Base-by-base conservation (phyloP, 2,113 vertebrate genomes). In the Callocephalon fimbriatum region DNA sequence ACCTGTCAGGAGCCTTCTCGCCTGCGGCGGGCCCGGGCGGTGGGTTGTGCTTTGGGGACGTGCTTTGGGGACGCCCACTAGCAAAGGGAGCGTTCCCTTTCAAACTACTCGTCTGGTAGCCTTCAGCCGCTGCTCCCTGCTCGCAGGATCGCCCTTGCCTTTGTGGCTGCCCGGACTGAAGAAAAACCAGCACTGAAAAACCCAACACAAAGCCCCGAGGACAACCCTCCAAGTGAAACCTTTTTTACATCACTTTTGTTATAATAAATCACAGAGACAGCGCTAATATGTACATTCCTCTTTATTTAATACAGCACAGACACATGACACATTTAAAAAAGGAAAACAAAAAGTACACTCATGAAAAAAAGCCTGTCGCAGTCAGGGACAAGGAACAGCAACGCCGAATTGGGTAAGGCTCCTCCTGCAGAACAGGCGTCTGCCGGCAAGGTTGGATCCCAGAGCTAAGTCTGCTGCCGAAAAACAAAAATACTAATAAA, bases 281-380 rank as follows among this genome's bases (percentile, higher is more conserved):
- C 31, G 66, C 32, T 66, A 68, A 56, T 98, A 98, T 98, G 97
- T 98, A 98, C 98, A 98, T 98, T 98, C 97, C 94, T 98, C 96
- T 98, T 98, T 98, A 98, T 98, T 98, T 97, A 98, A 98, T 97
- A 98, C 98, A 98, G 97, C 97, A 98, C 97, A 95, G 97, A 98
- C 98, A 98, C 96, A 10, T 93, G 96, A 98, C 98, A 98, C 93
- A 67, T 96, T 63, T 45, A 97, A 95, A 98, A 96, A 97, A 96
- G 26, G 94, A 98, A 97, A 91, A 48, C 96, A 92, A 95, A 98
- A 97, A 91, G 50, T 97, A 92, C 98, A 98, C 98, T 97, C 90
- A 97, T 97, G 97, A 98, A 98, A 97, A 97, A 96, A 93, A 94
- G 74, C 97, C 98, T 97, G 98, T 95, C 98, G 1, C 86, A 31